Conservation (phyloP, 2,888 invertebrate species). For the Leucania comma region DNA sequence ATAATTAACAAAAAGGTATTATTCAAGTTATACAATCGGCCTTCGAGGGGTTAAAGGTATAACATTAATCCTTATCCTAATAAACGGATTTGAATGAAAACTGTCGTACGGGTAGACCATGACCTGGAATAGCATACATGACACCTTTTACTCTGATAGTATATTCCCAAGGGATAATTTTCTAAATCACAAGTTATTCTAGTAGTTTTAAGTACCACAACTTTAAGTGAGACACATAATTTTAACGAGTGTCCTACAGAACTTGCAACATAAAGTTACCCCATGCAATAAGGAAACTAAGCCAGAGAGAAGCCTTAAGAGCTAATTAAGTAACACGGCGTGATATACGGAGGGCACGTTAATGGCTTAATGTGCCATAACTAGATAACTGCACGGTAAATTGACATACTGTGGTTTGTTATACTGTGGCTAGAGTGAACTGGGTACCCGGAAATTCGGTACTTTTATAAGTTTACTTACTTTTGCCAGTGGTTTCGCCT, state of each 20-base stretch:
- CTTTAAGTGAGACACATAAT: neutral
- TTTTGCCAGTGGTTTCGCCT: too few species aligned
- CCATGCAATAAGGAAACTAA: neutral
- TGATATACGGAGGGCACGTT: constrained; percentile 23
- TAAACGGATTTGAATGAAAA: too few species aligned
- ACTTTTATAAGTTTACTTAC: too few species aligned
- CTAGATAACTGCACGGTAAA: constrained; percentile 35
- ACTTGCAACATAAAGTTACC: neutral
- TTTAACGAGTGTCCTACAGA: neutral
- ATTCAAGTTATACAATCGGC: too few species aligned
- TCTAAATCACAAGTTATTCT: too few species aligned
- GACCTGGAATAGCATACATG: too few species aligned
- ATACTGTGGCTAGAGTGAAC: constrained; percentile 4
- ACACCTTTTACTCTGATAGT: too few species aligned
- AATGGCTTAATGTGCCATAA: constrained; percentile 32
- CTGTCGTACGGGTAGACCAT: too few species aligned
- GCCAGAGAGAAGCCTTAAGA: neutral
- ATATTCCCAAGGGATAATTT: too few species aligned
- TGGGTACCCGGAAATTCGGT: neutral
- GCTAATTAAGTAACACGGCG: constrained; percentile 19
- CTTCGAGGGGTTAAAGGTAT: too few species aligned
- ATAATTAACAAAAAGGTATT: too few species aligned
- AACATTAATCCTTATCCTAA: too few species aligned
- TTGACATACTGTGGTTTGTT: constrained; percentile 41
- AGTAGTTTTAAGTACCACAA: neutral